phyloP scores from a whole-genome alignment of 2,113 vertebrate species.

The Oryzias melastigma region DNA sequence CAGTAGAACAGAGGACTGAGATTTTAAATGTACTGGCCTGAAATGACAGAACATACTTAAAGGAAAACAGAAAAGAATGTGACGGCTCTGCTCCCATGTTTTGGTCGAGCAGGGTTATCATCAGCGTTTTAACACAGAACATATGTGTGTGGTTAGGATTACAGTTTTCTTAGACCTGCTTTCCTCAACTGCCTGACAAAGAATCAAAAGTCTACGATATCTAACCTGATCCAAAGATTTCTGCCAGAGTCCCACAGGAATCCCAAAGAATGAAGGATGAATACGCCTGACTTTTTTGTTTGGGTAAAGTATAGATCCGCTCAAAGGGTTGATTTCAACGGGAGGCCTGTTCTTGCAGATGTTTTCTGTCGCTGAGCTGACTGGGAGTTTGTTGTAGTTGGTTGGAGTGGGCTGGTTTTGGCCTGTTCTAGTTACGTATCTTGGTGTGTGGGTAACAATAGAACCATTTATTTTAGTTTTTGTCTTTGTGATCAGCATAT shows the following conservation, averaged over 20 bases:
- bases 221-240: conserved; percentile 5
- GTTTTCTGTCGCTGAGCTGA: too few species aligned
- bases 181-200: conserved; percentile 1
- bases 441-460: too few species aligned
- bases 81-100: conserved; percentile 16
- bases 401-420: too few species aligned
- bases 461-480: too few species aligned
- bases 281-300: too few species aligned
- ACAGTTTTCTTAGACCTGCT: conserved; percentile 29
- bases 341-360: too few species aligned
- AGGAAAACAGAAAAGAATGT: conserved; percentile 28
- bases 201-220: too few species aligned
- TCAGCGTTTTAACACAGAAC: conserved; percentile 46
- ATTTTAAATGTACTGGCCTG: conserved; percentile 21
- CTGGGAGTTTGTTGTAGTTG: too few species aligned
- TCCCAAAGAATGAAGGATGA: neutral
- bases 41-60: conserved; percentile 25
- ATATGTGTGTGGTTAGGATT: conserved; percentile 41
- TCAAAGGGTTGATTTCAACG: too few species aligned
- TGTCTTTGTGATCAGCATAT: too few species aligned
- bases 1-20: conserved; percentile 7
- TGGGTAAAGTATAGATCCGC: too few species aligned
- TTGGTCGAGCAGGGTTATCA: conserved; percentile 39
- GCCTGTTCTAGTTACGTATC: too few species aligned
- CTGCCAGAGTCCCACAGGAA: conserved; percentile 2